Evolutionary conservation across 2,888 invertebrate genomes (phyloP), one percentile per base, ranked within the genome.

Genomic region (Nyleta sp.): DNA sequence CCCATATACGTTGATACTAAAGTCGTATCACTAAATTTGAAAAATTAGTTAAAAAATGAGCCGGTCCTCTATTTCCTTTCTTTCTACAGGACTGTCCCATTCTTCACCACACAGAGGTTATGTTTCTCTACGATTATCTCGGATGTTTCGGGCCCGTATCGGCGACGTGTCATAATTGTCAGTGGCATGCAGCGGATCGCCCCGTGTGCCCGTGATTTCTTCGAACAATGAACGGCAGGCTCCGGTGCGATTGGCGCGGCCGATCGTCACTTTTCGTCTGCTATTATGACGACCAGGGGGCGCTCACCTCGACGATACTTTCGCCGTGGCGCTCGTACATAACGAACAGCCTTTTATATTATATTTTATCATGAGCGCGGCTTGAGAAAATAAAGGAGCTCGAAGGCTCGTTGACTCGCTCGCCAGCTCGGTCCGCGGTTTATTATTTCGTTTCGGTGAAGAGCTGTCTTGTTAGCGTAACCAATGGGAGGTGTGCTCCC

Each of bases 371-470:
- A 84, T 84, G 78, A 77, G 67, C 70, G 68, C 40, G 44, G 71
- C 28, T 7, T 60, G 71, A 59, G 70, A 79, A 80, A 80, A 81
- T 48, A 68, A 64, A 74, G 44, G 57, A 73, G 50, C 35, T 15
- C 42, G 52, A 67, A 74, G 33, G 52, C 71, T 68, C 38, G 72
- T 70, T 48, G 50, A 52, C 64, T 65, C 59, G 71, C 74, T 72
- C 22, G 46, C 38, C 42, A 44, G 59, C 52, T 68, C 71, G 46
- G 60, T 71, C 52, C 72, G 78, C 52, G 73, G 78, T 80, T 78
- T 87, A 87, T 90, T 89, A 87, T 88, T 89, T 90, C 87, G 87
- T 88, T 87, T 87, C 85, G 85, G 86, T 85, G 83, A 86, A 64
- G 64, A 84, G 88, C 84, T 84, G 87, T 86, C 89, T 88, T 85